These are phyloP conservation scores for Sphaeridia pumilis DNA, from an alignment of 2,888 invertebrate species.

Conservation along the genomic window DNA sequence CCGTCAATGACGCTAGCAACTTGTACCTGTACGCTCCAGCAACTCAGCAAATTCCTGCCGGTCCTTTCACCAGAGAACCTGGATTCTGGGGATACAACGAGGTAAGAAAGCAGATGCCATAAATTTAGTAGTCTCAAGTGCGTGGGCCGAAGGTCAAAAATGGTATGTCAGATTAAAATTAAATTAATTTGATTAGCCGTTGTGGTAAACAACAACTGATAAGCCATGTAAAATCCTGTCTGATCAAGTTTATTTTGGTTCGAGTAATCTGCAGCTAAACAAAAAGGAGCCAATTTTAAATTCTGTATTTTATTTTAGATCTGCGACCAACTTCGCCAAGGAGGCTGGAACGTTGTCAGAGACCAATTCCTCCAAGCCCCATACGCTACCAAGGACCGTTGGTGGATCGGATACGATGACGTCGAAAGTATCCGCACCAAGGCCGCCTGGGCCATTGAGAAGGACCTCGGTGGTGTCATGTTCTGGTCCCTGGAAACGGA, in stretches of 20 bases:
- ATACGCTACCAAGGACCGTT: slow-evolving; percentile 47
- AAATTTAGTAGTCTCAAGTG: too few species aligned
- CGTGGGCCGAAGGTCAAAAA: too few species aligned
- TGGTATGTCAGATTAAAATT: too few species aligned
- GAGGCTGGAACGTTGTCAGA: slow-evolving; percentile 45
- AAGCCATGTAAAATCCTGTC: too few species aligned
- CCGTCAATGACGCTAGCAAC: slow-evolving; percentile 34
- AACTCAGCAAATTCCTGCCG: slow-evolving; percentile 36
- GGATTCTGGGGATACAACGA: slow-evolving; percentile 41
- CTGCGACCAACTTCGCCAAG: slow-evolving; percentile 37
- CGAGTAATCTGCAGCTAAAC: too few species aligned
- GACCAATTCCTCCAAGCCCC: slow-evolving; percentile 51
- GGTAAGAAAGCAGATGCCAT: too few species aligned
- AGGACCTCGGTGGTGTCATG: slow-evolving; percentile 27
- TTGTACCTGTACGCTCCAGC: slow-evolving; percentile 47
- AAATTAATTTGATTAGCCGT: too few species aligned
- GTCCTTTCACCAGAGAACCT: slow-evolving; percentile 39
- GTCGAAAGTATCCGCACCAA: slow-evolving; percentile 47
- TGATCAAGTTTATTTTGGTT: too few species aligned
- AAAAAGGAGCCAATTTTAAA: too few species aligned
- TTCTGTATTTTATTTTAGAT: too few species aligned
- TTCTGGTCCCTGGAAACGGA: slow-evolving; percentile 34
- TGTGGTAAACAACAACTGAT: too few species aligned
- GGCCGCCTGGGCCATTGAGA: slow-evolving; percentile 27
- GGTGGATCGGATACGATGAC: slow-evolving; percentile 63